Base-by-base conservation (phyloP, 2,888 invertebrate species). In the Fabriciana adippe region DNA sequence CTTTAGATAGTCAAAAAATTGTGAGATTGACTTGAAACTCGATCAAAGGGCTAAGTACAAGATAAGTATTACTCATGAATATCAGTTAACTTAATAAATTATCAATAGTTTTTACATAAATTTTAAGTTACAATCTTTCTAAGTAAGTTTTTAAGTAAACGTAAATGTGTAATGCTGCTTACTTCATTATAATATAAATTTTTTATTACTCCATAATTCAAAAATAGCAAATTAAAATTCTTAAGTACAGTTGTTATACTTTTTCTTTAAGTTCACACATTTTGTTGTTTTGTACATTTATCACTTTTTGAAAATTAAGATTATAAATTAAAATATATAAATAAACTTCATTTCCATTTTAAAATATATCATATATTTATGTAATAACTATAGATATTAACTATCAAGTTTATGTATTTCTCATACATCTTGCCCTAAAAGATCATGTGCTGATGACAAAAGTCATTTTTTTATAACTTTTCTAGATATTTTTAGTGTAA, bases 401-500 rank as follows among this genome's bases (percentile, higher is more conserved):
- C 21, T 16, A 50, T 60, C 8, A 26, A 48, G 26, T 26, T 41
- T 11, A 41, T 11, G 8, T 14, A 31, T 64, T 35, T 64, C 55
- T 59, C 57, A 59, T 55, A 63, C 55, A 45, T 55, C 54, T 50
- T 26, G 55, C 66, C 69, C 64, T 64, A 48, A 53, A 54, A 57
- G 48, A 57, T 50, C 31, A 35, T 64, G 69, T 66, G 69, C 69
- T 70, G 66, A 56, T 67, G 69, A 63, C 63, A 47, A 35, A 53
- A 26, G 54, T 55, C 21, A 16, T 62, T 86, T 87, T 41, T 87
- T 81, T 79, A 80, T 78, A 83, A 78, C 81, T 86, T 87, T 84
- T 88, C 82, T 84, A 87, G 81, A 78, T 84, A 84, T 81, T 82
- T 79, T 73, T 85, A 86, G 82, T 75, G 26, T 87, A 85, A 86